These are phyloP conservation scores for Antennarius maculatus DNA, from an alignment of 2,797 vertebrate genomes.

Conservation along the genomic window DNA sequence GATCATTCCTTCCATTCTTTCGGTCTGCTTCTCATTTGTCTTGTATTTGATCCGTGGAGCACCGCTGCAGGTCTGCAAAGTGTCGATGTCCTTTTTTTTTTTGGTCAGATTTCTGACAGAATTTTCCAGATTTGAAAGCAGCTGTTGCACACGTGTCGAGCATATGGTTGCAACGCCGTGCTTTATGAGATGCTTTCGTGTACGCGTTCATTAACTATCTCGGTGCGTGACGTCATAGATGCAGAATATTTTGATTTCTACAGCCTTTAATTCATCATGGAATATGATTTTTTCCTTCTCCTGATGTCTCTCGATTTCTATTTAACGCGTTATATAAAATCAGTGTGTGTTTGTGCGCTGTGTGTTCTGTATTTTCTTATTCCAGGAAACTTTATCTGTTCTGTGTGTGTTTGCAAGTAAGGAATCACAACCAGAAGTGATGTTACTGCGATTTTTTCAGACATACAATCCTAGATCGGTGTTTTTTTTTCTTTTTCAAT, in stretches of 20 bases:
- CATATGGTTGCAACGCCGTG: conserved; percentile 34
- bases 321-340: too few relatives aligned
- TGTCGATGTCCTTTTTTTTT: conserved; percentile 42
- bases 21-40: conserved; percentile 61
- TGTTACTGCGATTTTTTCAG: too few relatives aligned
- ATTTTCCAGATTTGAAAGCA: conserved; percentile 56
- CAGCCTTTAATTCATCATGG: too few relatives aligned
- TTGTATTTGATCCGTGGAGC: conserved; percentile 53
- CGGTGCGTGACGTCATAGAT: conserved; percentile 1
- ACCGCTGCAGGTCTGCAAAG: conserved; percentile 65
- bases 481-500: too few relatives aligned
- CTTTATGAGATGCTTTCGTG: conserved; percentile 27
- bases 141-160: conserved; percentile 61
- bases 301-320: too few relatives aligned
- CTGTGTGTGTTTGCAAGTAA: too few relatives aligned
- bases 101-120: conserved; percentile 42
- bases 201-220: conserved; percentile 26
- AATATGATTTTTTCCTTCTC: too few relatives aligned
- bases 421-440: too few relatives aligned
- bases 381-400: too few relatives aligned
- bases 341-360: too few relatives aligned
- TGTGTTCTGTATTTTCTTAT: too few relatives aligned
- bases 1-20: conserved; percentile 56
- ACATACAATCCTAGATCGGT: too few relatives aligned
- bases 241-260: neutral